These are phyloP conservation scores for Phylloscopus trochiloides DNA, from an alignment of 2,113 vertebrate species.

Conservation along the genomic window DNA sequence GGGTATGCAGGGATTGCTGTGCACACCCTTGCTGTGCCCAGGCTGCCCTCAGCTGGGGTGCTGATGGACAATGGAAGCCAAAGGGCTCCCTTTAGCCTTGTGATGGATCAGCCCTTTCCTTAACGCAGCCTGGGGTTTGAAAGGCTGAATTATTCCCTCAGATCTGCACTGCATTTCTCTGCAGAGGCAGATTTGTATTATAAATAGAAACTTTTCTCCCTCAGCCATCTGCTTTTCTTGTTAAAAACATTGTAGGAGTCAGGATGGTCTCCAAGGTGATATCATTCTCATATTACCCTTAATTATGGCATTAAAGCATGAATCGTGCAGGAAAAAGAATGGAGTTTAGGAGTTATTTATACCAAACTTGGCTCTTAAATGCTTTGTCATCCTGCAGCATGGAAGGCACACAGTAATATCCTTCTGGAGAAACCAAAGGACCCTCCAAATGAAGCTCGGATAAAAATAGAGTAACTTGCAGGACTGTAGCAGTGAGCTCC, in stretches of 20 bases:
- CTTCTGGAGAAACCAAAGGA: not conserved
- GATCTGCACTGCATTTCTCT: not conserved
- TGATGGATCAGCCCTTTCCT: not conserved
- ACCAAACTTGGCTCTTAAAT: not conserved
- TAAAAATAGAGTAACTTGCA: constrained; percentile 17
- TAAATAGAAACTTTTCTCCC: not conserved
- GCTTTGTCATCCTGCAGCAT: constrained; percentile 28
- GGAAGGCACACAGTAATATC: not conserved
- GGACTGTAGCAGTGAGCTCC: not conserved
- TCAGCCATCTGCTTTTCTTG: constrained; percentile 13
- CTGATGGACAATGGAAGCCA: not conserved
- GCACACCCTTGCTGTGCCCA: not conserved
- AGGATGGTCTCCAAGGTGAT: constrained; percentile 2
- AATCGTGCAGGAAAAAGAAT: not conserved
- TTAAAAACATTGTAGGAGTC: not conserved
- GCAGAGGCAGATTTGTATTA: not conserved
- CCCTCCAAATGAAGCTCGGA: not conserved
- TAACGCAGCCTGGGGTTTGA: not conserved
- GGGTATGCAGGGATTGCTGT: not conserved
- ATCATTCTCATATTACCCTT: not conserved
- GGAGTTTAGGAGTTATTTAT: not conserved
- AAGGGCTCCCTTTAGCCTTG: not conserved
- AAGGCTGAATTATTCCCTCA: not conserved
- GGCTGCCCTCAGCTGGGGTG: not conserved
- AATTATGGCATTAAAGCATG: not conserved